phyloP scores from a whole-genome alignment of 64 coral and sea anemone species.

The Trachythela sp. region DNA sequence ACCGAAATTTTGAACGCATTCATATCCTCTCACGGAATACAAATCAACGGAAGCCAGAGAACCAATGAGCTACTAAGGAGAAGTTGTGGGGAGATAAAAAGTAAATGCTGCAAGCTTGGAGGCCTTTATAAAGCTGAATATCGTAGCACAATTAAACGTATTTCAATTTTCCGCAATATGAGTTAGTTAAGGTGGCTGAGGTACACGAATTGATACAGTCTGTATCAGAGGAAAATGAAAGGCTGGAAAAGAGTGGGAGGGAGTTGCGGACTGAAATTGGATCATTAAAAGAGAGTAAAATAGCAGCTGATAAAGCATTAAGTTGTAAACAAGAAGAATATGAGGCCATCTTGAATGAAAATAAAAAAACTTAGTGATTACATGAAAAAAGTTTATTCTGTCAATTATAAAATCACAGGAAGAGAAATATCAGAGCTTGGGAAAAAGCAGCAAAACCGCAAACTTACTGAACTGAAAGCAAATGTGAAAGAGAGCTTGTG shows the following conservation, averaged over 20 bases:
- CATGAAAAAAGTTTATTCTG: background rate
- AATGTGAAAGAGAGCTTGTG: background rate
- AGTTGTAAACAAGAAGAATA: background rate
- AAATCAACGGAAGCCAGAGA: background rate
- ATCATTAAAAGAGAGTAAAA: background rate
- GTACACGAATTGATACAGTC: background rate
- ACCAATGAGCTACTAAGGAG: background rate
- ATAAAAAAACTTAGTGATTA: slow-evolving; percentile 1
- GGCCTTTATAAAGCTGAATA: background rate
- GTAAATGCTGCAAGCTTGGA: background rate
- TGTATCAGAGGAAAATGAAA: background rate
- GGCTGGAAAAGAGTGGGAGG: background rate
- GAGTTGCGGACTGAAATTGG: background rate
- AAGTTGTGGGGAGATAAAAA: background rate
- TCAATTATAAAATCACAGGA: background rate
- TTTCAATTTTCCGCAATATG: background rate
- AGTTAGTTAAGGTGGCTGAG: background rate
- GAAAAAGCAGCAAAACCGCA: background rate
- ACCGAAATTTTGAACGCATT: slow-evolving; percentile 14
- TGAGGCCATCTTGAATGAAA: background rate
- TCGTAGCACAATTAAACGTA: background rate
- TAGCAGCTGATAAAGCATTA: background rate
- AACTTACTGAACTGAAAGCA: background rate
- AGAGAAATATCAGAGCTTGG: background rate
- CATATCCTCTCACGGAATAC: background rate